Evolutionary conservation across 1,140 invertebrate genomes (phyloP).

Genomic region (Drosophila pachea): DNA sequence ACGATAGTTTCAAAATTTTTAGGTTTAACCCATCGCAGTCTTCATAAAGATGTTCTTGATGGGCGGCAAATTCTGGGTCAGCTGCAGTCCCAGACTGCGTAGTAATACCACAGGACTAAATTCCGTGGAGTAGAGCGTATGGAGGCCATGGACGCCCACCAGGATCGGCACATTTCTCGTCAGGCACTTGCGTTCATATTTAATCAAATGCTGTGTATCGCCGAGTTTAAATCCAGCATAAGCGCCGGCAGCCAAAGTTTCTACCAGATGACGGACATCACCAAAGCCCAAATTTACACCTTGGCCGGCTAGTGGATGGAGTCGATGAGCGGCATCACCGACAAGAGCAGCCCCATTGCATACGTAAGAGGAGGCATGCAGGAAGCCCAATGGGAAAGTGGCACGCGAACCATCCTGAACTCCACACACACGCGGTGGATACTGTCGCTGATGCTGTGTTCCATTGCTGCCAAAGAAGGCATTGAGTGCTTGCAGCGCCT

Average conservation of each 20-base stretch:
- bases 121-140: slow-evolving; percentile 89
- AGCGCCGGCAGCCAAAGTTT: slow-evolving; percentile 85
- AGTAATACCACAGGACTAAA: slow-evolving; percentile 89
- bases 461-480: slow-evolving; percentile 57
- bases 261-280: slow-evolving; percentile 88
- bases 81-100: slow-evolving; percentile 91
- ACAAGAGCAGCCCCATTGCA: slow-evolving; percentile 87
- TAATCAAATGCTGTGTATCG: slow-evolving; percentile 84
- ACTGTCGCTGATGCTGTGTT: slow-evolving; percentile 80
- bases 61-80: slow-evolving; percentile 88
- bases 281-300: slow-evolving; percentile 98
- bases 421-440: slow-evolving; percentile 88
- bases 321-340: slow-evolving; percentile 96
- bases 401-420: slow-evolving; percentile 86
- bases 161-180: slow-evolving; percentile 93
- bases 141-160: slow-evolving; percentile 91
- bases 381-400: slow-evolving; percentile 94
- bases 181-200: slow-evolving; percentile 93
- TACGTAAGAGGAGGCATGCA: slow-evolving; percentile 92
- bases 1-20: neutral
- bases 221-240: slow-evolving; percentile 87
- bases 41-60: slow-evolving; percentile 83
- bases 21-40: slow-evolving; percentile 67
- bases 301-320: slow-evolving; percentile 98
- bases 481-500: slow-evolving; percentile 79